Percentiles rank a stretch among this genome's conserved stretches.
Conservation (phyloP, 2,113 vertebrate genomes). For the Danio rerio region DNA sequence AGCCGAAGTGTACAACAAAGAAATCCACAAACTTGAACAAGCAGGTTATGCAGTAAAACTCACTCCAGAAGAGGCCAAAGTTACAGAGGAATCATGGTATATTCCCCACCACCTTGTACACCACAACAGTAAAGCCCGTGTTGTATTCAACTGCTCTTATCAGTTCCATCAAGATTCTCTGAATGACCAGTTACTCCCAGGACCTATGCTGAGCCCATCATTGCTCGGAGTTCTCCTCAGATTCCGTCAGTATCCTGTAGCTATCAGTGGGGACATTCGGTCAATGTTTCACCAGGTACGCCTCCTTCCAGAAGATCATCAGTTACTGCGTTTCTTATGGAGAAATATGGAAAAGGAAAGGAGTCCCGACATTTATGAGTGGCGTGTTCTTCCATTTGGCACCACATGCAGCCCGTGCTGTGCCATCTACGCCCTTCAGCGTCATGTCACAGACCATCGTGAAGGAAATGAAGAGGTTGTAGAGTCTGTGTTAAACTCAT, state of each 20-base stretch:
- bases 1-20: neutral
- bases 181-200: neutral
- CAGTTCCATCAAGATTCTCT: neutral
- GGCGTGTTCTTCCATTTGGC: slow-evolving; percentile 34
- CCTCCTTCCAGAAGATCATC: slow-evolving; percentile 6
- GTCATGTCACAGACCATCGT: neutral
- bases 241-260: slow-evolving; percentile 16
- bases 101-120: slow-evolving; percentile 45
- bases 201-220: neutral
- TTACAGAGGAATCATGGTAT: neutral
- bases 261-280: slow-evolving; percentile 33
- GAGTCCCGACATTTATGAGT: slow-evolving; percentile 21
- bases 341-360: neutral
- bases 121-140: slow-evolving; percentile 32
- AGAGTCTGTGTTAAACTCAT: neutral
- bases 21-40: slow-evolving; percentile 2
- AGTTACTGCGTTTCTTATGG: slow-evolving; percentile 11
- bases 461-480: neutral
- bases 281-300: slow-evolving; percentile 41
- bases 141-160: slow-evolving; percentile 43
- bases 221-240: slow-evolving; percentile 37
- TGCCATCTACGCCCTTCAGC: slow-evolving; percentile 34
- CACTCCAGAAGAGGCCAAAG: neutral
- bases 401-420: slow-evolving; percentile 40
- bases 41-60: neutral